phyloP scores from a whole-genome alignment of 2,113 vertebrate genomes.

The Prunella fulvescens region DNA sequence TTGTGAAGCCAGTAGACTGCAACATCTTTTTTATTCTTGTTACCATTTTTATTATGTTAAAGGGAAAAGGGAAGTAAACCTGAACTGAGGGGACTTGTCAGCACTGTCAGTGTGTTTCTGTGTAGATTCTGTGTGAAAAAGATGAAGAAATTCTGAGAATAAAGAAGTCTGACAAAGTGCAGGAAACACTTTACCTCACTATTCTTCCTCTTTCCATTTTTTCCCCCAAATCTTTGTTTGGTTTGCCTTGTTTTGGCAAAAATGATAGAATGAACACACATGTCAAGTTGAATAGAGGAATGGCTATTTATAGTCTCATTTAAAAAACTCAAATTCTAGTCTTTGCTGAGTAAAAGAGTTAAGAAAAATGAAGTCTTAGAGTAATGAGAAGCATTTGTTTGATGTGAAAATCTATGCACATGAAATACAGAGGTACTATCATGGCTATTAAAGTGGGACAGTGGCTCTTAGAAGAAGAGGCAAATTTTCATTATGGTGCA shows the following conservation, averaged over 20 bases:
- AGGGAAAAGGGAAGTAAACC: conserved; percentile 14
- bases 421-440: neutral
- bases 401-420: neutral
- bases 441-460: neutral
- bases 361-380: neutral
- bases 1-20: neutral
- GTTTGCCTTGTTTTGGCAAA: neutral
- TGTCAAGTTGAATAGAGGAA: neutral
- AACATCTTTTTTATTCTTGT: neutral
- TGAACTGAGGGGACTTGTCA: neutral
- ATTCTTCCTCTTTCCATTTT: neutral
- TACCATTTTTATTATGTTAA: neutral
- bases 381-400: neutral
- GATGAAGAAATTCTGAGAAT: conserved; percentile 9
- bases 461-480: neutral
- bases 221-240: neutral
- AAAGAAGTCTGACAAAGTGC: neutral
- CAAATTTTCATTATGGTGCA: neutral
- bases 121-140: neutral
- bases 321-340: neutral
- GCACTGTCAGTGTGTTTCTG: neutral
- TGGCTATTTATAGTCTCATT: neutral
- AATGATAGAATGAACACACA: neutral
- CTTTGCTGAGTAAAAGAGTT: neutral
- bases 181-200: neutral